These are phyloP conservation scores for Scaptomyza flava DNA, from an alignment of 2,888 invertebrate genomes.

Conservation along the genomic window DNA sequence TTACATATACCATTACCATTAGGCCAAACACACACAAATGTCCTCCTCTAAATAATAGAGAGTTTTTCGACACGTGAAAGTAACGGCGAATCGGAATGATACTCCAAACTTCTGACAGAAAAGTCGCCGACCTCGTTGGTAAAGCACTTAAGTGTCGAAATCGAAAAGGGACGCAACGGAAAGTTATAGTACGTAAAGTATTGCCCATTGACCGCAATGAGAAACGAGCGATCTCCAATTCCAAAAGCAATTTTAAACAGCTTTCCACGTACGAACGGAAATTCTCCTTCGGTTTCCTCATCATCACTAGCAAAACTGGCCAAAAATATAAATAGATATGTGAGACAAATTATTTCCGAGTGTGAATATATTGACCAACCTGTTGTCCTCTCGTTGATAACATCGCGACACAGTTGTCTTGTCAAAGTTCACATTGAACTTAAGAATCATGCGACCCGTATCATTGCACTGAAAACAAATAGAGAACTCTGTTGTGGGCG, in stretches of 20 bases:
- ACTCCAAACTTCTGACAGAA: conserved; percentile 80
- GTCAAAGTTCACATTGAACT: conserved; percentile 82
- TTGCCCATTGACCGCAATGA: conserved; percentile 83
- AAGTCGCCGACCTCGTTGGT: conserved; percentile 82
- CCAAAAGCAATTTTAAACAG: conserved; percentile 84
- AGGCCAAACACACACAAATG: not conserved
- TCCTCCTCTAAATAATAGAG: conserved; percentile 71
- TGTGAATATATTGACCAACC: conserved; percentile 55
- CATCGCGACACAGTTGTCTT: conserved; percentile 80
- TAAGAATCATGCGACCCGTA: conserved; percentile 81
- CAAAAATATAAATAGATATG: not conserved
- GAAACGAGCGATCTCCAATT: conserved; percentile 82
- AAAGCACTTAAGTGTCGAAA: conserved; percentile 83
- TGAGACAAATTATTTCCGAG: not conserved
- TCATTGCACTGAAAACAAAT: conserved; percentile 84
- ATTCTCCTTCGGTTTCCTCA: conserved; percentile 84
- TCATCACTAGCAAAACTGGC: conserved; percentile 80
- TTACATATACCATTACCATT: conserved; percentile 2
- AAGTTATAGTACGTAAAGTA: conserved; percentile 84
- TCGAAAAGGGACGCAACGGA: conserved; percentile 81
- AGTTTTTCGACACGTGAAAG: conserved; percentile 82
- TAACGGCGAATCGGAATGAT: conserved; percentile 83
- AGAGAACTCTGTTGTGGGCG: conserved; percentile 82
- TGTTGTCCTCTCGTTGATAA: conserved; percentile 82
- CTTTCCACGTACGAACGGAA: conserved; percentile 83